A percentile compares a stretch with the other conserved stretches of the same genome.
Conservation (phyloP, 2,113 vertebrate species). For the Nibea coibor region DNA sequence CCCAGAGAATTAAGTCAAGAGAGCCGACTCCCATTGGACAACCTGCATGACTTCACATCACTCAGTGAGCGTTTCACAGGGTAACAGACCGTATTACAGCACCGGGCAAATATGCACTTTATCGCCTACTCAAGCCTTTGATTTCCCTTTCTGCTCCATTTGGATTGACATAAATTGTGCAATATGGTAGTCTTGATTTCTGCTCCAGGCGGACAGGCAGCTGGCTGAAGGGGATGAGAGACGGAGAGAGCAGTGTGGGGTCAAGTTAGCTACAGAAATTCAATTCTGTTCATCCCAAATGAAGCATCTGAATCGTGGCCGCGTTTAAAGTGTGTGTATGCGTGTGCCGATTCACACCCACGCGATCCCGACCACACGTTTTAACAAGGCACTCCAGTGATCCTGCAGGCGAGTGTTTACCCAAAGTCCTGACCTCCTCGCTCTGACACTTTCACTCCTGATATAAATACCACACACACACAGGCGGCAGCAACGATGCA, state of each 20-base stretch:
- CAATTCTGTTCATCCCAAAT: constrained; percentile 32
- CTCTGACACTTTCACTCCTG: constrained; percentile 70
- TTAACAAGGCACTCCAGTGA: constrained; percentile 55
- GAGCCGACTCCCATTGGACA: constrained; percentile 35
- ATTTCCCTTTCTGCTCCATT: constrained; percentile 75
- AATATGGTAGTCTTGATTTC: constrained; percentile 70
- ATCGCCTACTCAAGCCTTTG: constrained; percentile 74
- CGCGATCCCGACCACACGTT: constrained; percentile 31
- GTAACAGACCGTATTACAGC: constrained; percentile 73
- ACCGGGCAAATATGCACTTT: constrained; percentile 78
- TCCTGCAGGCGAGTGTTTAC: constrained; percentile 66
- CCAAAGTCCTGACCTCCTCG: constrained; percentile 70
- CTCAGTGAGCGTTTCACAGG: constrained; percentile 56
- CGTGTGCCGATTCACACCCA: constrained; percentile 20
- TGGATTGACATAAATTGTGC: constrained; percentile 73
- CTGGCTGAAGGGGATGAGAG: constrained; percentile 41
- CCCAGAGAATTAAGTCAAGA: constrained; percentile 11
- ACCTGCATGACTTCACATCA: constrained; percentile 65
- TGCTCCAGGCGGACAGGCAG: constrained; percentile 60
- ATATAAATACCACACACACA: constrained; percentile 72
- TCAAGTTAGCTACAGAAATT: not conserved
- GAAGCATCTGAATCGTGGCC: constrained; percentile 25
- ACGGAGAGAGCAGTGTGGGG: not conserved
- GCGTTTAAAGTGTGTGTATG: not conserved
- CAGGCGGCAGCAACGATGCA: constrained; percentile 41